Percentiles rank a stretch among this genome's conserved stretches.
Evolutionary conservation across 2,888 invertebrate genomes (phyloP).

Genomic region (Apantesis nais): DNA sequence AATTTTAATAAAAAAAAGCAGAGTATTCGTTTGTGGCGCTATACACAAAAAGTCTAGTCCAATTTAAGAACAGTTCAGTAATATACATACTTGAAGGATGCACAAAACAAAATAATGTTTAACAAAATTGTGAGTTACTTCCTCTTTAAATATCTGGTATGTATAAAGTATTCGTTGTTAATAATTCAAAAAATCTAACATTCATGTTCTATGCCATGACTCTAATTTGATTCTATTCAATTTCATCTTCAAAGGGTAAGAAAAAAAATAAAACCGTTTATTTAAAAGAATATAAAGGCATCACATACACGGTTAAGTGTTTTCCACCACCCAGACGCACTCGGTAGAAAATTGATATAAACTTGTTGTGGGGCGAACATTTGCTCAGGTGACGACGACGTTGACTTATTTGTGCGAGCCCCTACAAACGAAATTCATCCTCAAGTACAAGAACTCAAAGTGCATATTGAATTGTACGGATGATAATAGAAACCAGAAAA

Average conservation of each 20-base stretch:
- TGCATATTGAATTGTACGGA: conserved; percentile 45
- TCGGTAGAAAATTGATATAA: conserved; percentile 83
- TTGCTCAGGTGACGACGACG: conserved; percentile 78
- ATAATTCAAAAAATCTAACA: conserved; percentile 32
- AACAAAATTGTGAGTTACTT: not conserved
- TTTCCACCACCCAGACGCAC: conserved; percentile 79
- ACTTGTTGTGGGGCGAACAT: conserved; percentile 76
- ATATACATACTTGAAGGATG: not conserved
- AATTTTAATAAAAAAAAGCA: too few species aligned
- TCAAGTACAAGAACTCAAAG: conserved; percentile 47
- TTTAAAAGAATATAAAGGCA: conserved; percentile 59
- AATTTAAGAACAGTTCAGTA: not conserved
- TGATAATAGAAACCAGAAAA: conserved; percentile 69
- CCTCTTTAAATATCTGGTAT: conserved; percentile 11
- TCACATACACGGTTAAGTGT: conserved; percentile 71
- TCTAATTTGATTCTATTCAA: conserved; percentile 36
- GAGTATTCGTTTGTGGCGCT: too few species aligned
- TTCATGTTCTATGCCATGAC: conserved; percentile 22
- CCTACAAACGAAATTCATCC: conserved; percentile 50
- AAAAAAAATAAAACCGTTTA: conserved; percentile 46
- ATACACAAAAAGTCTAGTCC: not conserved
- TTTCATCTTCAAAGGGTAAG: conserved; percentile 35
- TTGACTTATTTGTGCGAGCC: conserved; percentile 69
- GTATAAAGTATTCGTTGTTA: conserved; percentile 4
- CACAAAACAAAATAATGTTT: not conserved